Evolutionary conservation across 2,113 vertebrate species (phyloP).

Genomic region (Lophotis ruficrista): DNA sequence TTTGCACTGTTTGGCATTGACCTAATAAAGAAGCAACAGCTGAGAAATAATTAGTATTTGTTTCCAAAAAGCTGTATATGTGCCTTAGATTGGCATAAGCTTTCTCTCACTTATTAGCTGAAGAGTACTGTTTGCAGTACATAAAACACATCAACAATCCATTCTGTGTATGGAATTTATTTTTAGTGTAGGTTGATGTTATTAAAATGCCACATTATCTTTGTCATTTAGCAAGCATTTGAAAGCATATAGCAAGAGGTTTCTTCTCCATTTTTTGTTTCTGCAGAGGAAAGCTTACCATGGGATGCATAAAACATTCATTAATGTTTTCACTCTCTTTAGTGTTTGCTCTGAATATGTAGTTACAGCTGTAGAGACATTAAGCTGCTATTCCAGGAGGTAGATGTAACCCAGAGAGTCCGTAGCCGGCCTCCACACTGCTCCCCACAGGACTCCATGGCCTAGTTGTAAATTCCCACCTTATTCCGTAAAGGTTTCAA

Average conservation of each 20-base stretch:
- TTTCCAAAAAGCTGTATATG: not conserved
- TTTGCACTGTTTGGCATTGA: not conserved
- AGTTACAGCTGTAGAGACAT: not conserved
- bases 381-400: not conserved
- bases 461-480: not conserved
- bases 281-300: not conserved
- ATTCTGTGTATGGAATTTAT: not conserved
- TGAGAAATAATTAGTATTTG: not conserved
- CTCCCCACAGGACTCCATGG: not conserved
- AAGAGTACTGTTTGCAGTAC: not conserved
- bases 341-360: not conserved
- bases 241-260: not conserved
- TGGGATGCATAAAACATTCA: not conserved
- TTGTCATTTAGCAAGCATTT: not conserved
- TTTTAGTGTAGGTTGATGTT: not conserved
- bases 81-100: not conserved
- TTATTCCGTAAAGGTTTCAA: not conserved
- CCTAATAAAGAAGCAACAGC: not conserved
- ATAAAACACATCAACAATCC: not conserved
- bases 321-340: not conserved
- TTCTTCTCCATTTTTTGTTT: not conserved
- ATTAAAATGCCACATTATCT: not conserved
- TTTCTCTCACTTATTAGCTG: not conserved
- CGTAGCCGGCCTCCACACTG: rapidly evolving
- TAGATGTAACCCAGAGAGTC: not conserved